phyloP scores from a whole-genome alignment of 2,797 vertebrate genomes.

The Myotis daubentonii region DNA sequence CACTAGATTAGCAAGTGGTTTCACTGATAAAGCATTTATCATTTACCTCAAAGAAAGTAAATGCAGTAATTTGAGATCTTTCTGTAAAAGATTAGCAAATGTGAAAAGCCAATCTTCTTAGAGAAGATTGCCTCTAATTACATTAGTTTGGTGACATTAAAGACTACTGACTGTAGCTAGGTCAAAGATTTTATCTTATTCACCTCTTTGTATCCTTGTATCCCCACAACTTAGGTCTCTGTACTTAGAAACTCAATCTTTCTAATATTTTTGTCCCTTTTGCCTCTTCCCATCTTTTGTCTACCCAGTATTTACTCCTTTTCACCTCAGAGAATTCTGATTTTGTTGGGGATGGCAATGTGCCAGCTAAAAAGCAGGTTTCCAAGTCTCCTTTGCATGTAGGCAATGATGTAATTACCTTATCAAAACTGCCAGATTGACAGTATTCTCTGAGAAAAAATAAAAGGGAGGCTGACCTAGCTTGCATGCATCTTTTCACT shows the following conservation, averaged over 20 bases:
- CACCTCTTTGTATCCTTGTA: not conserved
- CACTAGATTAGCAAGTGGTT: slow-evolving; percentile 15
- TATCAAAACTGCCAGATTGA: not conserved
- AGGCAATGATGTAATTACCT: not conserved
- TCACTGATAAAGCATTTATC: slow-evolving; percentile 10
- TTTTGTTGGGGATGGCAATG: not conserved
- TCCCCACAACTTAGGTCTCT: not conserved
- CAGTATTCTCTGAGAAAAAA: not conserved
- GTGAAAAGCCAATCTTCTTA: not conserved
- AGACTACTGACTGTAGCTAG: not conserved
- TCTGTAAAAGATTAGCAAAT: not conserved
- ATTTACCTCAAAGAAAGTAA: not conserved
- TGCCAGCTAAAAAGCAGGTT: not conserved
- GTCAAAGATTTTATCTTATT: not conserved
- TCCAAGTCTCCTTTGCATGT: not conserved
- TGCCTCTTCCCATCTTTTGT: not conserved
- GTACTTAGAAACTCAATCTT: not conserved
- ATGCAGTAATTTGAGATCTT: slow-evolving; percentile 12
- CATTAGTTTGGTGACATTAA: slow-evolving; percentile 33
- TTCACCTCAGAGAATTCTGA: not conserved
- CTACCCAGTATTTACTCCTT: not conserved
- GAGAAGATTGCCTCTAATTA: not conserved
- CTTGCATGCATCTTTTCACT: not conserved
- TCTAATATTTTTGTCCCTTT: not conserved
- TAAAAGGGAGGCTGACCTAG: not conserved